Conservation (phyloP, 2,888 invertebrate genomes). For the Thera obeliscata region DNA sequence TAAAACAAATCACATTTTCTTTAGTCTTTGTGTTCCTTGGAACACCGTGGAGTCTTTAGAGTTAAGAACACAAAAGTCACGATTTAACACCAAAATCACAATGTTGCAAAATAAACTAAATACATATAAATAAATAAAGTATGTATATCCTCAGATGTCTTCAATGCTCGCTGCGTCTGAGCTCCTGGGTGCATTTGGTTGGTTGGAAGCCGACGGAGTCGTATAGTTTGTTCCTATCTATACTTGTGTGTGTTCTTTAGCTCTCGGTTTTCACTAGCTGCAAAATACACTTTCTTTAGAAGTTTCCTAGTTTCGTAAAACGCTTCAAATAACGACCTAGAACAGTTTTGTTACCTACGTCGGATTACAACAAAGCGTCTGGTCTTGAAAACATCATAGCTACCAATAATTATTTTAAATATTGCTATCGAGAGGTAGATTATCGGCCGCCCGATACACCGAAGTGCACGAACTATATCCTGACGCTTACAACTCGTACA, state of each 20-base stretch:
- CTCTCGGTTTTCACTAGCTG: slow-evolving; percentile 68
- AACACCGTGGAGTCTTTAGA: slow-evolving; percentile 63
- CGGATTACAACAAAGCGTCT: slow-evolving; percentile 57
- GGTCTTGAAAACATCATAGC: slow-evolving; percentile 51
- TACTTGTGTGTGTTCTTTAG: slow-evolving; percentile 52
- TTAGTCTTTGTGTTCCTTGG: slow-evolving; percentile 65
- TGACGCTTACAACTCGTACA: slow-evolving; percentile 45
- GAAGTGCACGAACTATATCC: slow-evolving; percentile 63
- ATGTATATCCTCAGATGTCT: slow-evolving; percentile 92
- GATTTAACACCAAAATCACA: slow-evolving; percentile 71
- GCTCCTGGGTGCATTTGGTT: slow-evolving; percentile 78
- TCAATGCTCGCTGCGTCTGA: slow-evolving; percentile 95
- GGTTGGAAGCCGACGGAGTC: slow-evolving; percentile 58
- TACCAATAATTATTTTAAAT: slow-evolving; percentile 59
- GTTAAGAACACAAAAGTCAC: slow-evolving; percentile 59
- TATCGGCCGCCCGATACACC: slow-evolving; percentile 67
- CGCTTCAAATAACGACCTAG: slow-evolving; percentile 30
- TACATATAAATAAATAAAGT: slow-evolving; percentile 33
- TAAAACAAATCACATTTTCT: slow-evolving; percentile 78
- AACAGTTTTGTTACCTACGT: slow-evolving; percentile 41
- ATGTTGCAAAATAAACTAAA: slow-evolving; percentile 65
- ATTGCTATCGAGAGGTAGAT: slow-evolving; percentile 60
- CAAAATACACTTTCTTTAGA: slow-evolving; percentile 62
- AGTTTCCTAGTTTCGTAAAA: slow-evolving; percentile 42
- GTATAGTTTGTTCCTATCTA: slow-evolving; percentile 67